A percentile compares a stretch with the other conserved stretches of the same genome.
phyloP scores from a whole-genome alignment of 2,797 vertebrate species.

The Hippoglossus hippoglossus region DNA sequence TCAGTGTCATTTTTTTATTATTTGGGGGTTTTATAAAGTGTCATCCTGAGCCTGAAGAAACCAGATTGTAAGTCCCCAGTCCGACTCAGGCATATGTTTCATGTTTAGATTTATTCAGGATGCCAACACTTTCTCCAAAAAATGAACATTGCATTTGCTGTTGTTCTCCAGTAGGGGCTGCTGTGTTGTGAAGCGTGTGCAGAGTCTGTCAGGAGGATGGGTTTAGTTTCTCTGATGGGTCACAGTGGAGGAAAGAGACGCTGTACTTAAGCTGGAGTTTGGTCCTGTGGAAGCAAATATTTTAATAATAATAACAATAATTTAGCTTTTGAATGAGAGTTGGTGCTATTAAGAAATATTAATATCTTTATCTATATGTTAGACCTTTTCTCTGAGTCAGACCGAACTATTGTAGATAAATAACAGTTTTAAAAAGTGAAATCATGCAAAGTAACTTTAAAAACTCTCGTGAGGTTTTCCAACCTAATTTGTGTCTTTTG shows the following conservation, averaged over 20 bases:
- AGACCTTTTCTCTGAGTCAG: neutral
- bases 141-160: neutral
- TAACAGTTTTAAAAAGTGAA: too few species aligned
- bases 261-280: neutral
- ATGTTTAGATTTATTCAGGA: neutral
- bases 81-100: rapidly evolving
- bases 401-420: too few species aligned
- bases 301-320: neutral
- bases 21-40: too few species aligned
- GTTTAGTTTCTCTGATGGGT: constrained; percentile 14
- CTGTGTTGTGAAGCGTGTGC: constrained; percentile 26
- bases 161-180: constrained; percentile 60
- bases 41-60: neutral
- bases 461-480: neutral
- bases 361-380: neutral
- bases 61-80: neutral
- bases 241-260: neutral
- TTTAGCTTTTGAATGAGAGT: neutral
- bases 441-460: too few species aligned
- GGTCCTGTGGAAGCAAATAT: neutral
- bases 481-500: neutral
- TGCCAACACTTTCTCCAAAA: neutral
- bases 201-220: constrained; percentile 5
- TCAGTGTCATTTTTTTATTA: too few species aligned
- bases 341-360: neutral